phyloP scores from a whole-genome alignment of 2,797 vertebrate species.

The Neopelma chrysocephalum region DNA sequence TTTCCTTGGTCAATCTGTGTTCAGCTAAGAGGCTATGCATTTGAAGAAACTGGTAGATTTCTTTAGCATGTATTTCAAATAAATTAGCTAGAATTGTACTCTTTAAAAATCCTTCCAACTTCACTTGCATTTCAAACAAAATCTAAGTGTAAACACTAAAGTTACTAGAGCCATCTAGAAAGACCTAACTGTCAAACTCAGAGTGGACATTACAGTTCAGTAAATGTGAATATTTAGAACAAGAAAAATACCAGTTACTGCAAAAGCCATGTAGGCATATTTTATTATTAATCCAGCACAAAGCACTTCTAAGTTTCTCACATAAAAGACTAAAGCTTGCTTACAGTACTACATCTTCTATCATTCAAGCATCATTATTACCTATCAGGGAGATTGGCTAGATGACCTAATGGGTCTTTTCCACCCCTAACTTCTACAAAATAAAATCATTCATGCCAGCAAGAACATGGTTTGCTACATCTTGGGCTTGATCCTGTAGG shows the following conservation, averaged over 20 bases:
- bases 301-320: constrained; percentile 92
- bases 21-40: constrained; percentile 59
- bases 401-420: constrained; percentile 56
- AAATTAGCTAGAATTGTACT: constrained; percentile 94
- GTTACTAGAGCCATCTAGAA: constrained; percentile 84
- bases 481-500: constrained; percentile 62
- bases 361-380: constrained; percentile 94
- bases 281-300: constrained; percentile 89
- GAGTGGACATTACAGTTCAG: constrained; percentile 62
- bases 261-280: constrained; percentile 70
- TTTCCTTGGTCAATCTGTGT: constrained; percentile 66
- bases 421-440: constrained; percentile 61
- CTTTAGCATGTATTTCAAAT: constrained; percentile 84
- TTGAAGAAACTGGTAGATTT: constrained; percentile 76
- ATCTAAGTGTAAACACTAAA: constrained; percentile 93
- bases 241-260: constrained; percentile 75
- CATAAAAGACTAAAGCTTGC: constrained; percentile 89
- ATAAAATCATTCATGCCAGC: constrained; percentile 79
- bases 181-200: constrained; percentile 64
- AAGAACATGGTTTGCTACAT: constrained; percentile 76
- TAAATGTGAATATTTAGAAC: constrained; percentile 67
- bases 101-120: constrained; percentile 81
- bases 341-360: constrained; percentile 96
- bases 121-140: constrained; percentile 85
- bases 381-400: constrained; percentile 70